phyloP scores from a whole-genome alignment of 1,140 invertebrate species.

The Lithobius niger region DNA sequence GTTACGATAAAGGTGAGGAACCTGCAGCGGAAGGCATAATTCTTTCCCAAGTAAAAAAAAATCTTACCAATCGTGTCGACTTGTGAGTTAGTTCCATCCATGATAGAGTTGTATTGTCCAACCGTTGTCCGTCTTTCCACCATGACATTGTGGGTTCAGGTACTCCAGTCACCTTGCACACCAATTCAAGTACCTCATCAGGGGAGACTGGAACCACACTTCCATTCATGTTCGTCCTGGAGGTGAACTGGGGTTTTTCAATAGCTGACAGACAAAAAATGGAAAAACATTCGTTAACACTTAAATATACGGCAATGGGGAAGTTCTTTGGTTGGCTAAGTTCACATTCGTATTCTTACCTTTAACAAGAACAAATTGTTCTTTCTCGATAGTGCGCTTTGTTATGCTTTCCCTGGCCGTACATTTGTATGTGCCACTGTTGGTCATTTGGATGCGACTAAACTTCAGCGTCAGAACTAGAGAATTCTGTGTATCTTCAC shows the following conservation, averaged over 20 bases:
- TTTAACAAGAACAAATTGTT: neutral
- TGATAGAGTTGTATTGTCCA: neutral
- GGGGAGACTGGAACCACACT: neutral
- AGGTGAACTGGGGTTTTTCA: slow-evolving; percentile 5
- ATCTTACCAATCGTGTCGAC: neutral
- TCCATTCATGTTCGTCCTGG: slow-evolving; percentile 18
- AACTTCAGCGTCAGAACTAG: slow-evolving; percentile 2
- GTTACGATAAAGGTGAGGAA: too few relatives aligned
- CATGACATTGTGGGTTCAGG: slow-evolving; percentile 18
- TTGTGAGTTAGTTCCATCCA: neutral
- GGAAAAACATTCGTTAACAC: neutral
- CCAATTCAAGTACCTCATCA: slow-evolving; percentile 16
- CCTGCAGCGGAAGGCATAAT: too few relatives aligned
- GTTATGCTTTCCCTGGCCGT: neutral
- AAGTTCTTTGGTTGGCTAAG: neutral
- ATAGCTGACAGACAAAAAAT: slow-evolving; percentile 3
- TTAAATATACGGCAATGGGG: neutral
- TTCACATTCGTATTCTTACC: neutral
- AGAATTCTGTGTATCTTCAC: neutral
- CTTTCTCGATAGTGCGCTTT: neutral
- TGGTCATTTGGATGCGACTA: slow-evolving; percentile 3
- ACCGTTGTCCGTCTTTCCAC: slow-evolving; percentile 13
- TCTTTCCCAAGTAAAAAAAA: too few relatives aligned
- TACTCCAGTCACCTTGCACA: slow-evolving; percentile 16
- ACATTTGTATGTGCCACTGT: slow-evolving; percentile 12